Evolutionary conservation across 1,140 invertebrate genomes (phyloP), one percentile per base, ranked within the genome.

Genomic region (Akabosia matsudoensis): DNA sequence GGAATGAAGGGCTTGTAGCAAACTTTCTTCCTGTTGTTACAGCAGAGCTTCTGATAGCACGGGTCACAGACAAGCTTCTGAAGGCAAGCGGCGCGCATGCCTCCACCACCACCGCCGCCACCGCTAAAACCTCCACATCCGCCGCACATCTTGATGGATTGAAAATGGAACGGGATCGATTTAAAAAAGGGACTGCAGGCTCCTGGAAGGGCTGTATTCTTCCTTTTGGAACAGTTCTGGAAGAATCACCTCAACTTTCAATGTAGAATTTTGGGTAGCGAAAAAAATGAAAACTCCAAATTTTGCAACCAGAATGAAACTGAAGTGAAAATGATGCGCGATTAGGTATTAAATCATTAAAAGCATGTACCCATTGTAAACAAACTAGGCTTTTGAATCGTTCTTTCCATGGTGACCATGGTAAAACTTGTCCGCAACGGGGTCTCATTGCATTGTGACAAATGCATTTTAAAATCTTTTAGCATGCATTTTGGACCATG

Each of bases 1-100:
- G 80, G 78, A 45, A 79, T 72, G 37, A 81, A 81, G 30, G 78
- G 80, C 64, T 77, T 78, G 74, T 80, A 81, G 73, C 80, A 78
- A 64, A 81, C 71, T 2, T 54, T 70, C 30, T 71, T 54, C 10
- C 78, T 71, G 14, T 56, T 45, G 33, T 79, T 78, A 52, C 80
- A 81, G 72, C 80, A 81, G 13, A 81, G 54, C 64, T 81, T 81
- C 33, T 78, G 73, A 54, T 75, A 81, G 73, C 80, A 81, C 10
- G 78, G 77, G 30, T 81, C 80, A 1, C 24, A 13, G 13, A 74
- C 26, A 1, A 51, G 51, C 61, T 67, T 28, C 61, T 67, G 61
- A 22, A 67, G 61, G 31, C 61, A 67, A 30, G 24, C 1, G 24
- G 14, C 28, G 61, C 28, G 28, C 26, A 30, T 31, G 54, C 16